Conservation (phyloP, 2,797 vertebrate species). For the Dryobates pubescens region DNA sequence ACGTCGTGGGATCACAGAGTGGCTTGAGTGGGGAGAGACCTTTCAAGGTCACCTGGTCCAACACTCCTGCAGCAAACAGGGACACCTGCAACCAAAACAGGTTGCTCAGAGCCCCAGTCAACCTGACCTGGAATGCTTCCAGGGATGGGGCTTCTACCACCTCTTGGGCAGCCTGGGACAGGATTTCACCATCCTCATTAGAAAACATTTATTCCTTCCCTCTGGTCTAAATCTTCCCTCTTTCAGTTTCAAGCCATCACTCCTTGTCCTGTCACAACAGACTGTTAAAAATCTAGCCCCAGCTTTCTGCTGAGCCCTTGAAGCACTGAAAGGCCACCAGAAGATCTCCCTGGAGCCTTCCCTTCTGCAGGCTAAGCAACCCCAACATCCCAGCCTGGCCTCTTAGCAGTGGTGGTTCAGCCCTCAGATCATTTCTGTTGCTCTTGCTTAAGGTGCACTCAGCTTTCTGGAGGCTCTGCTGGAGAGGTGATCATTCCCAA, state of each 20-base stretch:
- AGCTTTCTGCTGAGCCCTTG: no score
- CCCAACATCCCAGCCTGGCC: no score
- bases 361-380: no score
- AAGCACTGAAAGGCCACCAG: no score
- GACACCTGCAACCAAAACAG: background rate
- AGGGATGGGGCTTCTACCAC: background rate
- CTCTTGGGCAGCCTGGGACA: background rate
- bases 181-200: background rate
- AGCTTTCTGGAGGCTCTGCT: fast-evolving
- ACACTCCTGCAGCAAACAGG: background rate
- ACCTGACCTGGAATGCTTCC: no score
- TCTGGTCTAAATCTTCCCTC: background rate
- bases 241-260: background rate
- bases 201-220: background rate
- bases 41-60: background rate
- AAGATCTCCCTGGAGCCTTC: no score
- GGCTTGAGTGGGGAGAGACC: background rate
- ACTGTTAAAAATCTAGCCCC: no score
- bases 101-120: background rate
- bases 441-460: background rate
- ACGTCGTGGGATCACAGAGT: background rate
- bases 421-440: no score
- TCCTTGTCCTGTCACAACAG: background rate
- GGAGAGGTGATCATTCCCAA: background rate
- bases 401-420: no score